Base-by-base conservation (phyloP, 2,113 vertebrate species). In the Clupea harengus region DNA sequence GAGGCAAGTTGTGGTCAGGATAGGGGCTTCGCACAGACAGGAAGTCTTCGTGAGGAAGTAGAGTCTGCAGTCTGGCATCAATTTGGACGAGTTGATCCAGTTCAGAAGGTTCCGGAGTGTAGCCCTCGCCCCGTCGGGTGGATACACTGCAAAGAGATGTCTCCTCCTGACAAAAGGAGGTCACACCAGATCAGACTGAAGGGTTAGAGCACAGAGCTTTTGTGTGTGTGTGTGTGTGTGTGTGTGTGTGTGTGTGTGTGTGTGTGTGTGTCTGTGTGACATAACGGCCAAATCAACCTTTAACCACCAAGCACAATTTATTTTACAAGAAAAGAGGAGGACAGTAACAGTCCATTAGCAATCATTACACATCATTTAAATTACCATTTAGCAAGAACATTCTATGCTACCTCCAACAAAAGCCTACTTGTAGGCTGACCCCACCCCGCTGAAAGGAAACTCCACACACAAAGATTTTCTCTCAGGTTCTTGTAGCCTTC, bases 1-100 rank as follows among this genome's bases (percentile, higher is more conserved):
- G 91, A 54, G 85, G 85, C 28, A 83, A 5, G 64, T 78, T 89
- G 46, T 81, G 2, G 88, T 90, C 90, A 82, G 91, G 89, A 81
- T 83, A 91, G 78, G 88, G 90, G 80, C 89, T 93, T 83, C 87
- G 90, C 88, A 89, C 78, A 4, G 82, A 80, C 84, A 91, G 84
- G 60, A 91, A 91, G 78, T 89, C 86, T 44, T 92, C 89, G 15
- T 64, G 81, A 67, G 93, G 94, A 1, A 95, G 89, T 0, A 96
- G 88, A 3, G 89, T 90, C 83, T 94, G 91, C 25, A 99, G 96
- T 87, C 95, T 97, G 88, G 89, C 88, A 75, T 97, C 95, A 22
- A 99, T 97, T 87, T 96, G 92, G 39, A 88, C 92, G 83, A 99
- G 94, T 54, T 94, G 95, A 86, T 95, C 88, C 82, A 95, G 93